phyloP scores from a whole-genome alignment of 2,113 vertebrate genomes.

The Cryptotis parvus region DNA sequence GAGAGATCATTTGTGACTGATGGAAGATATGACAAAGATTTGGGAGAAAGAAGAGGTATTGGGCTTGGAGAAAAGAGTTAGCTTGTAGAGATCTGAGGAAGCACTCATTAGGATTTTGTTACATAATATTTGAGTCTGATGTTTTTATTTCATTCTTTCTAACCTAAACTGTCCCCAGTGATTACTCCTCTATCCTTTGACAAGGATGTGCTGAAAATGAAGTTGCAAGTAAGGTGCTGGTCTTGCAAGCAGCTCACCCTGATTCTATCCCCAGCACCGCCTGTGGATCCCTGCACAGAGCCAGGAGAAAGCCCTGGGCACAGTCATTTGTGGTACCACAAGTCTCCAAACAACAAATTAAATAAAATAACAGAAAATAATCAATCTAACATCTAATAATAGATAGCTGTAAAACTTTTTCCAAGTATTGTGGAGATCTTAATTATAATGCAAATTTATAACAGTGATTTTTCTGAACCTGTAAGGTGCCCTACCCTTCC shows the following conservation, averaged over 20 bases:
- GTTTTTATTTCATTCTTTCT: background rate
- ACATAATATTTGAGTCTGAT: background rate
- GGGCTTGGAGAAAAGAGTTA: background rate
- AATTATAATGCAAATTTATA: conserved; percentile 17
- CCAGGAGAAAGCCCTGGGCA: too few species aligned
- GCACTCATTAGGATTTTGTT: background rate
- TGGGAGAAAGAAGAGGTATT: background rate
- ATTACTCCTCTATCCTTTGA: background rate
- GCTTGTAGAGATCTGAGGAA: background rate
- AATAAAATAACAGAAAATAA: too few species aligned
- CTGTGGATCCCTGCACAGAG: too few species aligned
- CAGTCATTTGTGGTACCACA: too few species aligned
- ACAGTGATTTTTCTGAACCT: background rate
- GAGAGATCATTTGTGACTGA: background rate
- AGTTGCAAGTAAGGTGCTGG: background rate
- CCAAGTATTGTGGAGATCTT: background rate
- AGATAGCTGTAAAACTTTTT: background rate
- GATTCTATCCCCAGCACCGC: too few species aligned
- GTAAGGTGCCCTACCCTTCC: background rate
- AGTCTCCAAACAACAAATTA: too few species aligned
- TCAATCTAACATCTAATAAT: too few species aligned
- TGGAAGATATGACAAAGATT: background rate
- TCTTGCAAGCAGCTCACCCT: too few species aligned
- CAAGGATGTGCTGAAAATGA: background rate
- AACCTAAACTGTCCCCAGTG: background rate